A percentile compares a stretch with the other conserved stretches of the same genome.
Evolutionary conservation across 2,888 invertebrate species (phyloP).

Genomic region (Athalia circularis): DNA sequence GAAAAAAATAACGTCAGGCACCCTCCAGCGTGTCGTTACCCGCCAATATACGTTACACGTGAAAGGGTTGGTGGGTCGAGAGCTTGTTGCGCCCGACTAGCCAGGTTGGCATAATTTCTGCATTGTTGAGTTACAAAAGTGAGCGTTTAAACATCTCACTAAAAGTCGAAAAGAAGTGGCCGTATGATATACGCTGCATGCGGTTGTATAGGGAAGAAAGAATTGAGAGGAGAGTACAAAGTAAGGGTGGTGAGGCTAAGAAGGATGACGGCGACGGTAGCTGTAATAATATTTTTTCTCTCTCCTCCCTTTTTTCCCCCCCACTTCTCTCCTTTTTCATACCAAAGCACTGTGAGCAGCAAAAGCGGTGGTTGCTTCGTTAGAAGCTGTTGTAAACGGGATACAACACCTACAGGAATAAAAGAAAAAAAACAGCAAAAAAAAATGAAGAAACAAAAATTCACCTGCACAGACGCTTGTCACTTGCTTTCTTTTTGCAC

Average conservation of each 20-base stretch:
- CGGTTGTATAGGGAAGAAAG: neutral
- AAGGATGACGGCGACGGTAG: too few relatives aligned
- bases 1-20: too few relatives aligned
- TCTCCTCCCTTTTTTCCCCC: neutral
- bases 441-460: too few relatives aligned
- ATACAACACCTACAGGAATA: too few relatives aligned
- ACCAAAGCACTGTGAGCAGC: neutral
- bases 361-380: neutral
- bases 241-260: too few relatives aligned
- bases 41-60: too few relatives aligned
- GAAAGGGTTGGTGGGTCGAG: neutral
- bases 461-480: too few relatives aligned
- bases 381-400: neutral
- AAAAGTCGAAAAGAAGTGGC: constrained; percentile 27
- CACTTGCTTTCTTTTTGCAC: too few relatives aligned
- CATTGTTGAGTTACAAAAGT: neutral
- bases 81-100: neutral
- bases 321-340: neutral
- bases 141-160: constrained; percentile 19
- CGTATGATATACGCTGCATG: neutral
- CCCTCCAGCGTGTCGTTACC: too few relatives aligned
- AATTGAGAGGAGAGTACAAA: neutral
- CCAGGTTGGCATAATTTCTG: constrained; percentile 18
- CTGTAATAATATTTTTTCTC: neutral
- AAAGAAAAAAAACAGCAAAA: too few relatives aligned